These are phyloP conservation scores for Cerceris ruficornis DNA, from an alignment of 2,888 invertebrate species.

Conservation along the genomic window DNA sequence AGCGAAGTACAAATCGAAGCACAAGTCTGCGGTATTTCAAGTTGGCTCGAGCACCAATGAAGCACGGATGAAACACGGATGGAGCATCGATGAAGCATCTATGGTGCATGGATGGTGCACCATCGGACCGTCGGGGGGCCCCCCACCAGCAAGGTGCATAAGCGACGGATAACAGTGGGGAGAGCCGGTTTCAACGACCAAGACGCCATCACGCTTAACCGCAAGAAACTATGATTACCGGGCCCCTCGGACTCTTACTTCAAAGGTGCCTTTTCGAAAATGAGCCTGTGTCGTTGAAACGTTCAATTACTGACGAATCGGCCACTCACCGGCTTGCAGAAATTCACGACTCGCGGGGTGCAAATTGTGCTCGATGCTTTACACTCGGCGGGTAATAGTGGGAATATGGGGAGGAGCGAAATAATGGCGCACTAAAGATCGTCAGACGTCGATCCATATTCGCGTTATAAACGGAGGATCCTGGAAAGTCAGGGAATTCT, in stretches of 20 bases:
- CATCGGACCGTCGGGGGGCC: not conserved
- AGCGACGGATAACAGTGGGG: slow-evolving; percentile 68
- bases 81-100: too few species aligned
- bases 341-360: slow-evolving; percentile 17
- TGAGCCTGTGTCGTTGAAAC: slow-evolving; percentile 27
- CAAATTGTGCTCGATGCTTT: slow-evolving; percentile 10
- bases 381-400: slow-evolving; percentile 35
- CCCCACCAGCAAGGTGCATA: slow-evolving; percentile 43
- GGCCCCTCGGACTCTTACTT: slow-evolving; percentile 48
- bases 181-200: slow-evolving; percentile 78
- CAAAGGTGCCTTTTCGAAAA: slow-evolving; percentile 52
- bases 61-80: too few species aligned
- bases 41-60: too few species aligned
- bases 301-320: slow-evolving; percentile 44
- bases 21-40: too few species aligned
- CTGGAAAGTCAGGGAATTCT: too few species aligned
- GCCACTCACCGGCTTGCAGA: slow-evolving; percentile 16
- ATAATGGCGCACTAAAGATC: slow-evolving; percentile 44
- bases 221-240: slow-evolving; percentile 78
- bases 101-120: too few species aligned
- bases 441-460: not conserved
- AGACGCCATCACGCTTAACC: slow-evolving; percentile 78
- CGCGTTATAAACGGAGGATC: too few species aligned
- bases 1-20: too few species aligned
- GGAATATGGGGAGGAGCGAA: slow-evolving; percentile 58